Base-by-base conservation (phyloP, 2,797 vertebrate genomes). In the Nannoperca obscura region DNA sequence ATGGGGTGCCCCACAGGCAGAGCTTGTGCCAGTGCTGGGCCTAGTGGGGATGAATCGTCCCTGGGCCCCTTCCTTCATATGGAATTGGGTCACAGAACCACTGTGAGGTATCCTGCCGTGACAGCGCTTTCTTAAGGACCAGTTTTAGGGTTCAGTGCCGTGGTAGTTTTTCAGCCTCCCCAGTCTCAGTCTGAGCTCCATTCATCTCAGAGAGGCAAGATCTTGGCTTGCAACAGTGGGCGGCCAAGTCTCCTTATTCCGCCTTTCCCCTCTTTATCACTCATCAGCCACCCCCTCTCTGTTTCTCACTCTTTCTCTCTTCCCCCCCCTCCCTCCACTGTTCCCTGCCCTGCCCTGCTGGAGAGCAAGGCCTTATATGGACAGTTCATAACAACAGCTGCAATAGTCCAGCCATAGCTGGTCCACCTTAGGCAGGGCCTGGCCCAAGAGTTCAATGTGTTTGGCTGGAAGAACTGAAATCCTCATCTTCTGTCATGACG, bases 321-420 rank as follows among this genome's bases (percentile, higher is more conserved):
- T 49, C 63, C 44, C n/a, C 58, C 49, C 42, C 60, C 47, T 55
- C 46, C 42, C 60, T 54, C 67, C 80, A 73, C 82, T 66, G 66
- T 84, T 82, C 82, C 76, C 80, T 60, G 80, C 75, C 83, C 84
- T 83, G 71, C 73, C 76, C 85, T 71, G 77, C 83, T 85, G 83
- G 71, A 91, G 61, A 88, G 81, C 81, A 84, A 83, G 71, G 57
- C 92, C 93, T 91, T 94, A 91, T 93, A 93, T 89, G 92, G 92
- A 78, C 71, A 68, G 76, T 76, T 87, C 84, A 91, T 86, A 93
- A 93, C 93, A 94, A 92, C 94, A 95, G 93, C 94, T 94, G 93
- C 91, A 87, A 71, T 67, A 85, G 84, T 88, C 89, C 81, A 81
- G 73, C 80, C 88, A 55, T 62, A 74, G 73, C 83, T 53, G 70